Percentiles rank a stretch among this genome's conserved stretches.
These are phyloP conservation scores for Eubucco bourcierii DNA, from an alignment of 2,113 vertebrate species.

Conservation along the genomic window DNA sequence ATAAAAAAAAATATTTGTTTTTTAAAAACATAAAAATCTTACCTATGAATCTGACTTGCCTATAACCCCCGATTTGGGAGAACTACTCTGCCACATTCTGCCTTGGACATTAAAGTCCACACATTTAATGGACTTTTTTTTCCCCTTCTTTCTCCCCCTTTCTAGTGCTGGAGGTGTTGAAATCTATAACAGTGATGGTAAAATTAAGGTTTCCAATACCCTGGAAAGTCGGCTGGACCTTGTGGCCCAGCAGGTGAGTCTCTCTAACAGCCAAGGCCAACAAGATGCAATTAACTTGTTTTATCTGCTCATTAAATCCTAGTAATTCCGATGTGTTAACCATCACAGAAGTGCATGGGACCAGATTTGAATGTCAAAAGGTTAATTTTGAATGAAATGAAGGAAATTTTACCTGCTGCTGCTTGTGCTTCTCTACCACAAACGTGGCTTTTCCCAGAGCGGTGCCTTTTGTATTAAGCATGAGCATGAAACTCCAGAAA, in stretches of 20 bases:
- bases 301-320: neutral
- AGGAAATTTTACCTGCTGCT: neutral
- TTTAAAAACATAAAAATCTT: neutral
- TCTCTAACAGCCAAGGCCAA: neutral
- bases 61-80: neutral
- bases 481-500: neutral
- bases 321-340: neutral
- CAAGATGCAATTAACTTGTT: neutral
- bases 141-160: neutral
- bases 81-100: neutral
- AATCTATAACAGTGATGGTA: constrained; percentile 87
- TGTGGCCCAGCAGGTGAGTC: constrained; percentile 93
- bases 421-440: neutral
- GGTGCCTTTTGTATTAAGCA: neutral
- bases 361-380: neutral
- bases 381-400: neutral
- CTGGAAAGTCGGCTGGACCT: constrained; percentile 96
- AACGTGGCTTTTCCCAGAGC: neutral
- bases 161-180: constrained; percentile 93
- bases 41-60: neutral
- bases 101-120: neutral
- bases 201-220: constrained; percentile 96
- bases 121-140: neutral
- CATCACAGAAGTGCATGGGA: neutral
- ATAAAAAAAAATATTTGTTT: neutral